Evolutionary conservation across 2,888 invertebrate species (phyloP), one percentile per base, ranked within the genome.

Genomic region (Callinectes sapidus): DNA sequence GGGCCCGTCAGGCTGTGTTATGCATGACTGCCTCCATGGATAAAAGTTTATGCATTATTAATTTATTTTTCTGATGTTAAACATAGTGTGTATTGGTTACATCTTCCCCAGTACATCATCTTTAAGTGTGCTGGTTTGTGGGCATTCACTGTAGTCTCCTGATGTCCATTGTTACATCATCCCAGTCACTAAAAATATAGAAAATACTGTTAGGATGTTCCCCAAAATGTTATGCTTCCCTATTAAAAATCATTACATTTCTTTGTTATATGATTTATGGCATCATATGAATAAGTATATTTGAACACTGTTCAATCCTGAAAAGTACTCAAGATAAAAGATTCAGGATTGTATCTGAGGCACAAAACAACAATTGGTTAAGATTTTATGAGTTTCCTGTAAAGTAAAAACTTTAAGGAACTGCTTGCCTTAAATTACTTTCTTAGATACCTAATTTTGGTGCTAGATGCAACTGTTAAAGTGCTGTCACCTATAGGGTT

Each of bases 381-480:
- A 23, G n/a, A 71, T 71, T 28, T 71, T n/a, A 71, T 71, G 71
- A 71, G n/a, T 8, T 71, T 71, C 28, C 71, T 71, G 23, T n/a
- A 71, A 71, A 71, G 71, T 10, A 71, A 28, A 10, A 71, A 71
- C 71, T 71, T 71, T 71, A 71, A 28, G 71, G 13, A 28, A 71
- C 71, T 28, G 71, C 13, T 28, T 71, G 71, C 71, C 71, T 71
- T 71, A 71, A 71, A 71, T 71, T 28, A 71, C 6, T 71, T 28
- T 71, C n/a, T 81, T 16, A 28, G 71, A 77, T 77, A 77, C 71
- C 71, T n/a, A 28, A 77, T 35, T 81, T 81, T 81, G 81, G 81
- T 81, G 81, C 81, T 81, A 81, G 81, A 35, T 35, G 35, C 81
- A 81, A 35, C 81, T 81, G 81, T 35, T 81, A 81, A 81, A 81